Conservation (phyloP, 1,140 invertebrate species). For the Drosophila navojoa region DNA sequence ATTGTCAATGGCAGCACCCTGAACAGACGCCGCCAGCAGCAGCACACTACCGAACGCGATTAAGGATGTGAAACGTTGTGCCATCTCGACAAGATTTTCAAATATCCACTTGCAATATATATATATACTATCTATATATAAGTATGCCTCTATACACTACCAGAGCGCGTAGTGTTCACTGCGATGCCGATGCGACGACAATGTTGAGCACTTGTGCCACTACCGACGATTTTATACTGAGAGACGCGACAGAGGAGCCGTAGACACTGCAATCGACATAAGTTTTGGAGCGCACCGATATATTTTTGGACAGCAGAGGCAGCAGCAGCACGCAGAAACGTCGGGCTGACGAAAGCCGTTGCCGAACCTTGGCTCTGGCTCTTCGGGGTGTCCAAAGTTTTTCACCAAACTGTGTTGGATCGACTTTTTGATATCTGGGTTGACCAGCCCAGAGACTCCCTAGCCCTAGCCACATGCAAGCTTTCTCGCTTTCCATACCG, state of each 20-base stretch:
- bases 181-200: conserved; percentile 77
- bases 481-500: conserved; percentile 81
- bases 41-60: conserved; percentile 82
- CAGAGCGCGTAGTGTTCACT: conserved; percentile 76
- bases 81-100: conserved; percentile 45
- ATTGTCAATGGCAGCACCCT: conserved; percentile 85
- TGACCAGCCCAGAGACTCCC: conserved; percentile 34
- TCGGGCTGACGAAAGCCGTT: conserved; percentile 63
- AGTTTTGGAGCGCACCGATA: conserved; percentile 61
- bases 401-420: conserved; percentile 65
- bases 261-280: conserved; percentile 33
- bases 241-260: conserved; percentile 7
- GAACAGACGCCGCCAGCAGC: conserved; percentile 77
- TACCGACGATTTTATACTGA: conserved; percentile 79
- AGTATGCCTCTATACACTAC: conserved; percentile 48
- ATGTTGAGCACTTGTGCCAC: conserved; percentile 78
- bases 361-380: conserved; percentile 53
- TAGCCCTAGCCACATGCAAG: conserved; percentile 29
- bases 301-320: conserved; percentile 72
- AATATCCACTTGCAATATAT: conserved; percentile 31
- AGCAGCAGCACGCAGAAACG: conserved; percentile 5
- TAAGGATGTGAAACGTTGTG: conserved; percentile 75
- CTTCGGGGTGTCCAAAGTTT: conserved; percentile 70
- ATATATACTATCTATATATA: conserved; percentile 6
- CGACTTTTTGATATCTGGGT: conserved; percentile 68